phyloP scores from a whole-genome alignment of 1,140 invertebrate genomes.

The Drosophila melanogaster region DNA sequence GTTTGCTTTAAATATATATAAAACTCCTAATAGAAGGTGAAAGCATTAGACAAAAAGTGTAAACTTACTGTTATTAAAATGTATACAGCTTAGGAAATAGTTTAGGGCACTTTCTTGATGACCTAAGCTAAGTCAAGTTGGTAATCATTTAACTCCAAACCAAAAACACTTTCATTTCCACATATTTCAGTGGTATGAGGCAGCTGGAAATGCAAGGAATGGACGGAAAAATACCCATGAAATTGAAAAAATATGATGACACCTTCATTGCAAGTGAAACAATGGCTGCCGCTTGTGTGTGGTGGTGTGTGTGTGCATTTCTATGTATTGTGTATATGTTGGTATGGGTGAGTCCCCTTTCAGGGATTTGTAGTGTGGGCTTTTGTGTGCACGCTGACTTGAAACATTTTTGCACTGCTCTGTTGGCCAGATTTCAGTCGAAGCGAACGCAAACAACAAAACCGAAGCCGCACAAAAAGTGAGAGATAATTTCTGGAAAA shows the following conservation, averaged over 20 bases:
- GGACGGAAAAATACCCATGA: constrained; percentile 56
- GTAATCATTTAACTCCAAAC: constrained; percentile 10
- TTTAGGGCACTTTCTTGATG: neutral
- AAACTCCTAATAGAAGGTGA: neutral
- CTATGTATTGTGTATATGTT: neutral
- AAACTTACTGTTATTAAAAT: too few relatives aligned
- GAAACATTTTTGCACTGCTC: constrained; percentile 57
- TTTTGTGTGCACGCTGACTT: constrained; percentile 62
- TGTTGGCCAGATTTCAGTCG: constrained; percentile 56
- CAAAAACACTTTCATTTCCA: constrained; percentile 33
- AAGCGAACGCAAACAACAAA: constrained; percentile 18
- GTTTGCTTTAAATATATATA: neutral
- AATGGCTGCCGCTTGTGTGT: constrained; percentile 14
- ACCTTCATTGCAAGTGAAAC: constrained; percentile 74
- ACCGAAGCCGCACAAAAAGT: constrained; percentile 42
- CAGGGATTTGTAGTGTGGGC: constrained; percentile 22
- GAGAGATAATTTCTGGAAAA: constrained; percentile 69
- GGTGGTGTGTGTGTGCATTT: neutral
- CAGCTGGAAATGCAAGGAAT: neutral
- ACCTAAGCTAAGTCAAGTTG: constrained; percentile 3
- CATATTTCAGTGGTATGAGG: constrained; percentile 35
- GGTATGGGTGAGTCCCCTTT: neutral
- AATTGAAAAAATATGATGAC: constrained; percentile 81
- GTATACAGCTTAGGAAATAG: neutral
- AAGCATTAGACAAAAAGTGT: too few relatives aligned